Base-by-base conservation (phyloP, 2,113 vertebrate genomes). In the Telmatochromis bifrenatus region DNA sequence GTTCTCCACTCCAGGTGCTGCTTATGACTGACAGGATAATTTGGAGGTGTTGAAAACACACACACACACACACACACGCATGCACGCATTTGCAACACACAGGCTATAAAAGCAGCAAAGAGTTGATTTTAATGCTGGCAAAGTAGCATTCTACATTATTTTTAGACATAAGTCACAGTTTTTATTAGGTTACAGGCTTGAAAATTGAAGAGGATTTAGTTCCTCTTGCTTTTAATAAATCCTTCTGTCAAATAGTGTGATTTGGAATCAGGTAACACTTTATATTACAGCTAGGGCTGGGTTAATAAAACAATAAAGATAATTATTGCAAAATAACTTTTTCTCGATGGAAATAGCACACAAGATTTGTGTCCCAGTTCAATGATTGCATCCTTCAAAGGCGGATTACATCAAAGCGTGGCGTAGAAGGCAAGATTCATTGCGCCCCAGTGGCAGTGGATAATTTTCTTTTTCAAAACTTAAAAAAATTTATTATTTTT, bases 21-120 rank as follows among this genome's bases (percentile, higher is more conserved):
- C 84, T 82, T 14, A 82, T 94, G 93, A 94, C 62, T 93, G 95
- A 94, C 91, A 92, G 92, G 82, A 90, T 89, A 88, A 94, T 95
- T 94, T 89, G 80, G 81, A 89, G 62, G 87, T 86, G 90, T 83
- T 86, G 90, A 87, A 87, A 65, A 85, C 15, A 84, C 53, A 84
- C 53, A 75, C 51, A 84, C 53, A 84, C 51, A 55, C 42, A 28
- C 28, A 3, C 28, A 2, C 9, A 62, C 9, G 0, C 28, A 60
- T 9, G 8, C 58, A 62, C 31, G 2, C 58, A 26, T 0, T 26
- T 26, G 12, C 23, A 56, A 47, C 47, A 47, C 47, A 51, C 17
- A 35, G 23, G 70, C 79, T 73, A 53, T 31, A 79, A 85, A 87
- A 47, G 81, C n/a, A 45, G 42, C 7, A 28, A 5, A 35, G 49